phyloP scores from a whole-genome alignment of 92 coral and sea anemone species.

The Epizoanthus ramosus region DNA sequence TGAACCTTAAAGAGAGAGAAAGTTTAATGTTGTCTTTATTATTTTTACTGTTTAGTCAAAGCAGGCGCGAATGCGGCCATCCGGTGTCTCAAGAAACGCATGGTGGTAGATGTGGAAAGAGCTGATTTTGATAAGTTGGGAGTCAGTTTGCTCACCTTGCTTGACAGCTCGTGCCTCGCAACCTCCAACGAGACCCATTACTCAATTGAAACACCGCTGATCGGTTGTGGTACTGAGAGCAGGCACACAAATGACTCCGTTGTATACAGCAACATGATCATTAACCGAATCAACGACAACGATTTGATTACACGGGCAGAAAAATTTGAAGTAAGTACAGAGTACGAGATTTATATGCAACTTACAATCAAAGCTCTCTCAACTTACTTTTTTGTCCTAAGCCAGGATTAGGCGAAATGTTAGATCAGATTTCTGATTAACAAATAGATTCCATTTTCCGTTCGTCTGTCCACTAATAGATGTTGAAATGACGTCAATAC shows the following conservation, averaged over 20 bases:
- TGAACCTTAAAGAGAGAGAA: too few relatives aligned
- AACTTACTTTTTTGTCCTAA: not conserved
- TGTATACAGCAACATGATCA: slow-evolving; percentile 76
- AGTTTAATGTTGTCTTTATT: too few relatives aligned
- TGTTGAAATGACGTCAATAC: too few relatives aligned
- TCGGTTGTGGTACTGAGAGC: slow-evolving; percentile 80
- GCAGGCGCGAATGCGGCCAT: slow-evolving; percentile 47
- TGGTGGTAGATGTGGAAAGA: slow-evolving; percentile 67
- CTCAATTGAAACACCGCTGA: slow-evolving; percentile 68
- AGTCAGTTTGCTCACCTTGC: slow-evolving; percentile 51
- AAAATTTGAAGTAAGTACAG: slow-evolving; percentile 47
- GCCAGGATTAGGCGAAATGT: too few relatives aligned
- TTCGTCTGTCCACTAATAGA: too few relatives aligned
- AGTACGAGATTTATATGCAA: too few relatives aligned
- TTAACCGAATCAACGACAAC: slow-evolving; percentile 44
- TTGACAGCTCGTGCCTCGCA: slow-evolving; percentile 65
- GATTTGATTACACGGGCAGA: slow-evolving; percentile 68
- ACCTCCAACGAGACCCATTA: slow-evolving; percentile 74
- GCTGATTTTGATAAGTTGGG: slow-evolving; percentile 49
- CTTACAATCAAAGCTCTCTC: not conserved
- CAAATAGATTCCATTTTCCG: too few relatives aligned
- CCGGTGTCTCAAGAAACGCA: slow-evolving; percentile 62
- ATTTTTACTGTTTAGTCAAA: not conserved
- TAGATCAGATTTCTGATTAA: too few relatives aligned
- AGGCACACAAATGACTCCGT: slow-evolving; percentile 70